Evolutionary conservation across 2,888 invertebrate genomes (phyloP).

Genomic region (Calliscelio sp.): DNA sequence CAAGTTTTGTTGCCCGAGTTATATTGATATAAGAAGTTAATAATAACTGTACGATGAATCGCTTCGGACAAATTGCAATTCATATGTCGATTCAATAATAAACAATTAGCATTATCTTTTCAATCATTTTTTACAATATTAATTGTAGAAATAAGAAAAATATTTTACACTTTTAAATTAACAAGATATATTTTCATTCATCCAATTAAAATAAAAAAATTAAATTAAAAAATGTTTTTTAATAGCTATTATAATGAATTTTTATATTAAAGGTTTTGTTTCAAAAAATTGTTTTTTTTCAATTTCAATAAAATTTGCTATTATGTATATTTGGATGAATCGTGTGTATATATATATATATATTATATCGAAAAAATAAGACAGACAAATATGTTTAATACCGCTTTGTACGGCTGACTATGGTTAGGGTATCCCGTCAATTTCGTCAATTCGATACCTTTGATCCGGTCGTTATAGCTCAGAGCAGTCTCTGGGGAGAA

Average conservation of each 20-base stretch:
- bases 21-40: constrained; percentile 49
- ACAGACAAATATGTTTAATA: constrained; percentile 60
- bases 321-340: no score
- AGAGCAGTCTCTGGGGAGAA: constrained; percentile 74
- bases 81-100: neutral
- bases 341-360: constrained; percentile 43
- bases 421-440: constrained; percentile 54
- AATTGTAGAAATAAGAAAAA: neutral
- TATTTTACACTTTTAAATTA: no score
- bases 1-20: constrained; percentile 38
- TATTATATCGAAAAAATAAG: constrained; percentile 43
- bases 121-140: neutral
- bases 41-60: constrained; percentile 11
- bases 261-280: no score
- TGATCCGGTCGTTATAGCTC: constrained; percentile 81
- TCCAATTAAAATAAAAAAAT: no score
- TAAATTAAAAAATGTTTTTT: no score
- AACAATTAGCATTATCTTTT: neutral
- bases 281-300: no score
- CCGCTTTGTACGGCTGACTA: constrained; percentile 52
- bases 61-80: neutral
- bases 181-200: no score
- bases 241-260: no score
- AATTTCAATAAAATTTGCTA: no score
- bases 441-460: constrained; percentile 82